A percentile compares a stretch with the other conserved stretches of the same genome.
phyloP scores from a whole-genome alignment of 2,888 invertebrate species.

The Athetis lepigone region DNA sequence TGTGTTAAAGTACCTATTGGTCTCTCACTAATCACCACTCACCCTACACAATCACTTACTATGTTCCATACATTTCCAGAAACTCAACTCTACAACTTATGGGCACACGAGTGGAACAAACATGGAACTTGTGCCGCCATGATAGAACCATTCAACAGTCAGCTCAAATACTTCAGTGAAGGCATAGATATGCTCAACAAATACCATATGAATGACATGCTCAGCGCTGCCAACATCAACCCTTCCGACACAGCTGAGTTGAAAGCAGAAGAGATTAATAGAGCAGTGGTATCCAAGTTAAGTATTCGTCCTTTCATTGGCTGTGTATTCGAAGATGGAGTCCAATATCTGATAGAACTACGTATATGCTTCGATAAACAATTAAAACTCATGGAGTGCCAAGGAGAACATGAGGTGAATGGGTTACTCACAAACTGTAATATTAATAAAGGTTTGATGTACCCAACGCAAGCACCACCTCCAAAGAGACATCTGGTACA shows the following conservation, averaged over 20 bases:
- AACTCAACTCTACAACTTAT: constrained; percentile 89
- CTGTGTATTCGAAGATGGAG: constrained; percentile 91
- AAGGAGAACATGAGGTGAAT: constrained; percentile 71
- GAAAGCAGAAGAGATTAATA: constrained; percentile 58
- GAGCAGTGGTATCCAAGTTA: constrained; percentile 85
- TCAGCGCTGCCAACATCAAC: constrained; percentile 88
- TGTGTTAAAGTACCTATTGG: too few species aligned
- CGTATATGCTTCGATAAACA: constrained; percentile 93
- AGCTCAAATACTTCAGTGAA: constrained; percentile 92
- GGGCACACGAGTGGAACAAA: constrained; percentile 95
- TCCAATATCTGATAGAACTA: constrained; percentile 92
- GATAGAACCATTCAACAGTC: constrained; percentile 89
- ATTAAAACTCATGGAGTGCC: constrained; percentile 92
- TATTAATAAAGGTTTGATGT: constrained; percentile 35
- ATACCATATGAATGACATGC: constrained; percentile 91
- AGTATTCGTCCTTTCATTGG: constrained; percentile 91
- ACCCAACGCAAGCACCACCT: constrained; percentile 28
- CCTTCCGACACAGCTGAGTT: constrained; percentile 72
- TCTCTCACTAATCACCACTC: too few species aligned
- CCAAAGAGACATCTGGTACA: constrained; percentile 44
- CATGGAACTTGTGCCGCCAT: constrained; percentile 94
- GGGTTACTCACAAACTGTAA: constrained; percentile 50
- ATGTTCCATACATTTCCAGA: constrained; percentile 68
- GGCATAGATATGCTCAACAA: constrained; percentile 91
- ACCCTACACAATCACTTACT: too few species aligned